Evolutionary conservation across 2,113 vertebrate species (phyloP).

Genomic region (Petromus typicus): DNA sequence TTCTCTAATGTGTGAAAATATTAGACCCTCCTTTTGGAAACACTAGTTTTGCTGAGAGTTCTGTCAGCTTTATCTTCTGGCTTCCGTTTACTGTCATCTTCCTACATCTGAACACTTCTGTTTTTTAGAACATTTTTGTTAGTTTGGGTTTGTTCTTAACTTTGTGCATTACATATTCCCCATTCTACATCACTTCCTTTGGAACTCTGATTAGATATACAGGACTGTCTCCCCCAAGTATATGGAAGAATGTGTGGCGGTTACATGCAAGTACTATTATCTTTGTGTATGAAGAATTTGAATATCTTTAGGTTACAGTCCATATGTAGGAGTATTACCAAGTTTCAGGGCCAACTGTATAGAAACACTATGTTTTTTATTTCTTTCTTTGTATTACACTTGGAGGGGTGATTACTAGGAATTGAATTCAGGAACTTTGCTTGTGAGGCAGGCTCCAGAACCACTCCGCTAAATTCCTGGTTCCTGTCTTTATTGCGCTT

Average conservation of each 20-base stretch:
- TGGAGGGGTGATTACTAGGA: too few species aligned
- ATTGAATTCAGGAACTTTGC: too few species aligned
- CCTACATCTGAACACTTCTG: neutral
- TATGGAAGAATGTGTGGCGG: too few species aligned
- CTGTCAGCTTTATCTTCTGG: neutral
- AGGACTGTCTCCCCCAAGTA: neutral
- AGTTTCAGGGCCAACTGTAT: neutral
- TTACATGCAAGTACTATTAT: neutral
- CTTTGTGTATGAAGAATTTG: neutral
- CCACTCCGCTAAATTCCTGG: too few species aligned
- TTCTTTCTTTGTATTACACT: neutral
- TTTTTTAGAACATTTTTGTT: neutral
- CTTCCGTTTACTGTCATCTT: neutral
- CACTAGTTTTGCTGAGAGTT: neutral
- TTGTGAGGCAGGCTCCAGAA: too few species aligned
- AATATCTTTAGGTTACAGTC: neutral
- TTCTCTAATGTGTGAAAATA: constrained; percentile 46
- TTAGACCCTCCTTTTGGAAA: constrained; percentile 18
- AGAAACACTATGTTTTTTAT: too few species aligned
- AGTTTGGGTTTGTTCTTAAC: neutral
- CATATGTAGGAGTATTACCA: neutral
- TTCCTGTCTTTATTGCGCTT: neutral
- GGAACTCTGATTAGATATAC: neutral
- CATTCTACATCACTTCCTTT: neutral
- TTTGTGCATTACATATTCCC: neutral